Evolutionary conservation across 2,113 vertebrate genomes (phyloP).

Genomic region (Oenanthe oenanthe): DNA sequence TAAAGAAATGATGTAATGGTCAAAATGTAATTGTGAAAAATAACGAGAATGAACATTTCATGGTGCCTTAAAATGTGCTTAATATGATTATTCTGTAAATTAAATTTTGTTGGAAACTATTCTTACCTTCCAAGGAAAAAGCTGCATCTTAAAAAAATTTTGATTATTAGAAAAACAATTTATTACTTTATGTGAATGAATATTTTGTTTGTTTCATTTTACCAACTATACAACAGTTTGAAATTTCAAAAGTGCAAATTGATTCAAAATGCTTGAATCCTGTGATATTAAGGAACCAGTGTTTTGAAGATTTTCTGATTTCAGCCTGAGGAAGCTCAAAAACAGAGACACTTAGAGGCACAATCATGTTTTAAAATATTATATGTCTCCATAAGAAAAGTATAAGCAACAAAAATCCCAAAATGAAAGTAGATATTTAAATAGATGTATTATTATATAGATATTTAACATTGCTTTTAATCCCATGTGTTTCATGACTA

Average conservation of each 20-base stretch:
- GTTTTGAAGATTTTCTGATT: background rate
- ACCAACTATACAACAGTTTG: background rate
- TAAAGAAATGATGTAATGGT: background rate
- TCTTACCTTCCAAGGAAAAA: background rate
- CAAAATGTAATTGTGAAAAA: background rate
- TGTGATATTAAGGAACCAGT: background rate
- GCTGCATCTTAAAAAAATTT: background rate
- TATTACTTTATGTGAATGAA: background rate
- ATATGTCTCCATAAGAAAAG: background rate
- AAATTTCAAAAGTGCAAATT: background rate
- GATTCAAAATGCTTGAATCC: background rate
- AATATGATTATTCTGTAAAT: background rate
- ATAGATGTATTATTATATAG: background rate
- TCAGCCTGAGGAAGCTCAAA: background rate
- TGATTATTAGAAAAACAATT: background rate
- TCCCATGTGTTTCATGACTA: background rate
- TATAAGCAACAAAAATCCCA: background rate
- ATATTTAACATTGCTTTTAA: background rate
- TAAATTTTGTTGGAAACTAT: background rate
- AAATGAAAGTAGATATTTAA: background rate
- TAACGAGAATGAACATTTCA: background rate
- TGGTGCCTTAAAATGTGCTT: background rate
- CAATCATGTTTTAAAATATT: background rate
- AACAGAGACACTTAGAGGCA: background rate
- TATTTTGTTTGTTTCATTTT: background rate